phyloP scores from a whole-genome alignment of 2,113 vertebrate species.

The Seriola aureovittata region DNA sequence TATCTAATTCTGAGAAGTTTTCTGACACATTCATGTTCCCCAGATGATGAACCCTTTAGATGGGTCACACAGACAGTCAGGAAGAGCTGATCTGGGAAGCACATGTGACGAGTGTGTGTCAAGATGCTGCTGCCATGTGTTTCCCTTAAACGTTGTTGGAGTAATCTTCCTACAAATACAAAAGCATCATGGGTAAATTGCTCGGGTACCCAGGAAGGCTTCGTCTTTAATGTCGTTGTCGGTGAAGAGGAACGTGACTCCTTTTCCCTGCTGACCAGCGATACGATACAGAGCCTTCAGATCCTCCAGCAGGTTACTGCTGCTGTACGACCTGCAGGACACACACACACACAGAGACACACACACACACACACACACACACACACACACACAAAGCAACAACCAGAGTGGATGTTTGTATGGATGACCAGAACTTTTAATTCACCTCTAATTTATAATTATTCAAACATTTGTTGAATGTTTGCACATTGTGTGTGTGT shows the following conservation, averaged over 20 bases:
- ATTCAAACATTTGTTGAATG: too few relatives aligned
- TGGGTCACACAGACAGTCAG: too few relatives aligned
- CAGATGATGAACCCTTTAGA: too few relatives aligned
- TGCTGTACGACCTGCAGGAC: slow-evolving; percentile 83
- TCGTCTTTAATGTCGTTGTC: slow-evolving; percentile 91
- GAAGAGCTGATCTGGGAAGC: too few relatives aligned
- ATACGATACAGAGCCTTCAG: slow-evolving; percentile 87
- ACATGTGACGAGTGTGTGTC: too few relatives aligned
- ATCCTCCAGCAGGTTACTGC: slow-evolving; percentile 89
- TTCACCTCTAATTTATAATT: too few relatives aligned
- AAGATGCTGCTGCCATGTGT: too few relatives aligned
- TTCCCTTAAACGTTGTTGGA: too few relatives aligned
- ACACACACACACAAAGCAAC: neutral
- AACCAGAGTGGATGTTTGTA: neutral
- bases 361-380: too few relatives aligned
- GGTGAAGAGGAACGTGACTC: slow-evolving; percentile 88
- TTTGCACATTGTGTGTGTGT: too few relatives aligned
- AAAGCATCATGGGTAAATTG: neutral
- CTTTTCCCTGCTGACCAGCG: slow-evolving; percentile 87
- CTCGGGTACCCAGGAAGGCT: slow-evolving; percentile 81
- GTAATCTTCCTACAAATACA: neutral
- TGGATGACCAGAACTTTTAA: neutral
- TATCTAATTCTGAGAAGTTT: too few relatives aligned
- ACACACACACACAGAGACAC: slow-evolving; percentile 26
- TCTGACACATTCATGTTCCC: too few relatives aligned